A percentile compares a stretch with the other conserved stretches of the same genome.
phyloP scores from a whole-genome alignment of 2,888 invertebrate species.

The Cryptops parisi region DNA sequence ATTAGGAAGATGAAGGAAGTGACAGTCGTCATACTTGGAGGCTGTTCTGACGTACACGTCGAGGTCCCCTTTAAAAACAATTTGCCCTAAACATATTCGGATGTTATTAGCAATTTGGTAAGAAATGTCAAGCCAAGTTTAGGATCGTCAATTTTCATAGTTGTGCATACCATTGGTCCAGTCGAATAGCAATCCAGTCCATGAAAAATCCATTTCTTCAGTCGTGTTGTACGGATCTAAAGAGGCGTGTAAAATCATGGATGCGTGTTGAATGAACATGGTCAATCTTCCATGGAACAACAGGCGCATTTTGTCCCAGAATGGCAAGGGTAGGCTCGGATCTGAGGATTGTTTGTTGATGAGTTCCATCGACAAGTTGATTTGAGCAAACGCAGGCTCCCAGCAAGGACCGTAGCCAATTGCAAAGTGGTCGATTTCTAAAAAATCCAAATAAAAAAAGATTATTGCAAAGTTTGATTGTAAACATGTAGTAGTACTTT shows the following conservation, averaged over 20 bases:
- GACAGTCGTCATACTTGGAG: conserved; percentile 97
- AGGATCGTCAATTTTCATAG: too few species aligned
- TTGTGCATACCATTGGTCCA: conserved; percentile 69
- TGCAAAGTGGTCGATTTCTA: conserved; percentile 67
- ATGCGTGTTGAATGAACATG: conserved; percentile 70
- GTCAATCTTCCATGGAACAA: conserved; percentile 85
- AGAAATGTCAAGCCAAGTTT: too few species aligned
- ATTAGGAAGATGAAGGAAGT: conserved; percentile 78
- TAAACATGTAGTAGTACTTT: not conserved
- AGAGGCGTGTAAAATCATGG: conserved; percentile 85
- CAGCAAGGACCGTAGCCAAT: conserved; percentile 98
- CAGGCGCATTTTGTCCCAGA: conserved; percentile 94
- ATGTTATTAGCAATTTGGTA: too few species aligned
- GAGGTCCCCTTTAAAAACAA: conserved; percentile 81
- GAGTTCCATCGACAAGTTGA: conserved; percentile 64
- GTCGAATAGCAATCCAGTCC: conserved; percentile 83
- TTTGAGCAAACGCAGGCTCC: conserved; percentile 92
- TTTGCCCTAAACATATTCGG: conserved; percentile 41
- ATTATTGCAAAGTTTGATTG: not conserved
- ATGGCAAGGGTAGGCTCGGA: conserved; percentile 83
- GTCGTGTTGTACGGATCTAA: conserved; percentile 97
- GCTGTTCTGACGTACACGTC: conserved; percentile 93
- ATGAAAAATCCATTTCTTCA: conserved; percentile 96
- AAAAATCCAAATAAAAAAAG: conserved; percentile 5
- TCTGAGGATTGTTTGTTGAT: conserved; percentile 54